Conservation (phyloP, 2,797 vertebrate genomes). For the Sebastes goodei region DNA sequence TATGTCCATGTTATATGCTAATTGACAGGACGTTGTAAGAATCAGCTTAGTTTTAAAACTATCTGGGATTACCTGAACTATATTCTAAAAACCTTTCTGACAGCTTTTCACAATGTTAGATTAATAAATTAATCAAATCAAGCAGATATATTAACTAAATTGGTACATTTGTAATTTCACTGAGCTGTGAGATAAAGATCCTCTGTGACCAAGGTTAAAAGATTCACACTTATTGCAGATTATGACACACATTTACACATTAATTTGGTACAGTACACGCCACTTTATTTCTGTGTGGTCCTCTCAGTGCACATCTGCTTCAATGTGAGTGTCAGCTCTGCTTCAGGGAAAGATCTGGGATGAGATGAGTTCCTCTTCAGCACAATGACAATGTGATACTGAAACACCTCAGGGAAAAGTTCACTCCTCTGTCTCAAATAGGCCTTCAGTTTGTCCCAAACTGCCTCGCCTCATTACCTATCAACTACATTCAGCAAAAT, state of each 20-base stretch:
- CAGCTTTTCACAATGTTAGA: neutral
- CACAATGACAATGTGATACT: conserved; percentile 3
- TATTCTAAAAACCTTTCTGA: neutral
- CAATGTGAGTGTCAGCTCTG: neutral
- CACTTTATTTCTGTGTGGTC: neutral
- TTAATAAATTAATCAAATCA: neutral
- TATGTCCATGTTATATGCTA: neutral
- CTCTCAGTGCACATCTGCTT: conserved; percentile 14
- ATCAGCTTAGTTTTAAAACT: neutral
- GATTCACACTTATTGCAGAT: neutral
- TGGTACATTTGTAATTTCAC: neutral
- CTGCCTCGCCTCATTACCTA: conserved; percentile 27
- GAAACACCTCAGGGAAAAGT: conserved; percentile 16
- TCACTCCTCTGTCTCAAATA: conserved; percentile 6
- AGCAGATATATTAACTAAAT: neutral
- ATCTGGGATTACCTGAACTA: neutral
- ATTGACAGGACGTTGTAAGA: neutral
- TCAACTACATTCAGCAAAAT: conserved; percentile 20
- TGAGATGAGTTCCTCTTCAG: conserved; percentile 20
- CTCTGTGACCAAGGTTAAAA: neutral
- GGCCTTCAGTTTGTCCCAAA: conserved; percentile 11
- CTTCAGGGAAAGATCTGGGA: conserved; percentile 6
- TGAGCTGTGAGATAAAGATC: neutral
- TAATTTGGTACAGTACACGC: neutral
- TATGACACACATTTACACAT: neutral